Evolutionary conservation across 2,113 vertebrate species (phyloP).

Genomic region (Dipodomys spectabilis): DNA sequence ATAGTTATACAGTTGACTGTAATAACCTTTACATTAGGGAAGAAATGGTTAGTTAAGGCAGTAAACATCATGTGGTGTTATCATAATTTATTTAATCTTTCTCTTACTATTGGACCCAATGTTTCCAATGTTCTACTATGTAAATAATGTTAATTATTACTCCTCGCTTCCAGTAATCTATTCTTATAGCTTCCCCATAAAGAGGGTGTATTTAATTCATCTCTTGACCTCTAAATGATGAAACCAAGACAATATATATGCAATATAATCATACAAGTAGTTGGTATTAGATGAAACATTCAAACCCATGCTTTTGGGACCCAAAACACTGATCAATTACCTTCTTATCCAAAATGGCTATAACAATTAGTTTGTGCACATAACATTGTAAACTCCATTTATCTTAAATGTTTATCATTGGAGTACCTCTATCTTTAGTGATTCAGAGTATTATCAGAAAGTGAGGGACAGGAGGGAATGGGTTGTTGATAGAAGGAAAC

Average conservation of each 20-base stretch:
- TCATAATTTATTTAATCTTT: background rate
- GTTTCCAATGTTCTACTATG: background rate
- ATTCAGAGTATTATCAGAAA: slow-evolving; percentile 20
- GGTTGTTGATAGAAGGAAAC: background rate
- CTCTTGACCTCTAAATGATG: background rate
- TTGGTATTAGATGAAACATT: background rate
- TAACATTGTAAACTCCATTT: background rate
- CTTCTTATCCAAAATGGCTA: background rate
- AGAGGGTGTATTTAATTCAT: background rate
- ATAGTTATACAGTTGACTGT: background rate
- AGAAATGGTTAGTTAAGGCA: slow-evolving; percentile 18
- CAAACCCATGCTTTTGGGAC: background rate
- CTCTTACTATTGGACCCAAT: background rate
- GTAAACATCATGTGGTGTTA: background rate
- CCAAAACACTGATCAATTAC: background rate
- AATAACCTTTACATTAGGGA: slow-evolving; percentile 29
- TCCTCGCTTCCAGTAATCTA: background rate
- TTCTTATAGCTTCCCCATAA: background rate
- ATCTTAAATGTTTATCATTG: background rate
- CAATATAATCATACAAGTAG: background rate
- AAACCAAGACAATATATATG: background rate
- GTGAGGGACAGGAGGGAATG: background rate
- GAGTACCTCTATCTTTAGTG: background rate
- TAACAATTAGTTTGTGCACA: background rate
- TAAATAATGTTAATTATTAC: background rate